Evolutionary conservation across 1,140 invertebrate genomes (phyloP), one percentile per base, ranked within the genome.

Genomic region (Drosophila simulans): DNA sequence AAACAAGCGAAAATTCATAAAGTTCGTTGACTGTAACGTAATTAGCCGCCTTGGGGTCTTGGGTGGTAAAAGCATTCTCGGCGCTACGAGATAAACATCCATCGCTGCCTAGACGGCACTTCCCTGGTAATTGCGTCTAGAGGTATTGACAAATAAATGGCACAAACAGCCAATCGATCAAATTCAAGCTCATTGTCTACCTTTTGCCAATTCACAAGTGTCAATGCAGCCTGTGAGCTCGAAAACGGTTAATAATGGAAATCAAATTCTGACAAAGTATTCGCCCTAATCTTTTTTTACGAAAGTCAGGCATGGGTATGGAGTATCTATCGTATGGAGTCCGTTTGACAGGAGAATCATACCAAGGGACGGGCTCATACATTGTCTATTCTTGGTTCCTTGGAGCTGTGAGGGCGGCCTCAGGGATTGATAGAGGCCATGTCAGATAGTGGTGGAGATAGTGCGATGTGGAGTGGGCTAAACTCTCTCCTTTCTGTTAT

Each of bases 371-470:
- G 31, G 22, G 5, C 17, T 42, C 34, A 37, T 35, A 45, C n/a
- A 60, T 31, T 48, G 17, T 25, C 58, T 60, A 13, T 13, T 7
- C 10, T 22, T 40, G 17, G 10, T 15, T 15, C 35, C 22, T 46
- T 37, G 12, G 20, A n/a, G 25, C 40, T 54, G 46, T 54, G 17
- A 54, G 68, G 63, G 69, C 22, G 17, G 15, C 17, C 34, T 25
- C n/a, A 35, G 7, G 15, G 12, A 49, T 25, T 25, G 42, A 69
- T 69, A 70, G 27, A 31, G 48, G 13, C 15, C 25, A 25, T 12
- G 49, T 4, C 12, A 70, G 66, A 70, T 70, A 70, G 39, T 39
- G 69, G n/a, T 53, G 8, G 11, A 73, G 71, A 74, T 74, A 74
- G 54, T 39, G 22, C 15, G 27, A 17, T 25, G 31, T 43, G 46